A percentile compares a stretch with the other conserved stretches of the same genome.
These are phyloP conservation scores for Listronotus bonariensis DNA, from an alignment of 1,140 invertebrate species.

Conservation along the genomic window DNA sequence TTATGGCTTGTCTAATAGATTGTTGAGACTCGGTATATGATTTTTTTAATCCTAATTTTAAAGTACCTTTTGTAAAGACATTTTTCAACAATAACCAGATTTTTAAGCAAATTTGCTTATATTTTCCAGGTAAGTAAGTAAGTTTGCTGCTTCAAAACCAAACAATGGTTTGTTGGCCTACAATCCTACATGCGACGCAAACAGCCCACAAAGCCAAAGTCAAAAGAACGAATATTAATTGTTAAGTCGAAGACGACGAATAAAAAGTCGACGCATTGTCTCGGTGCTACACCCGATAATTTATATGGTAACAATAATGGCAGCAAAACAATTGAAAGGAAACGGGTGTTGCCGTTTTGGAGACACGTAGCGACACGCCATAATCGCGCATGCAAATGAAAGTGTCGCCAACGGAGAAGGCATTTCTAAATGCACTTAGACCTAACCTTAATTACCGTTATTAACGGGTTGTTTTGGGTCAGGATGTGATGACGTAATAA, in stretches of 20 bases:
- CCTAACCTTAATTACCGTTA: too few relatives aligned
- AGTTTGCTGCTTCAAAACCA: too few relatives aligned
- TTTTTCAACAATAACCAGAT: too few relatives aligned
- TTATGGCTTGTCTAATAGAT: too few relatives aligned
- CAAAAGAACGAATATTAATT: slow-evolving; percentile 35
- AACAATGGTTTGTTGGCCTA: slow-evolving; percentile 21
- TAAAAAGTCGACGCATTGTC: slow-evolving; percentile 33
- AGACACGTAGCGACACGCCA: slow-evolving; percentile 32
- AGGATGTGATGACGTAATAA: too few relatives aligned
- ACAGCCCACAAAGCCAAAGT: slow-evolving; percentile 1
- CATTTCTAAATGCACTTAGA: too few relatives aligned
- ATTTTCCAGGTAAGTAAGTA: not conserved
- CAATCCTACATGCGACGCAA: slow-evolving; percentile 15
- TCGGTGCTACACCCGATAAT: slow-evolving; percentile 32
- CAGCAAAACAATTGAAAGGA: slow-evolving; percentile 35
- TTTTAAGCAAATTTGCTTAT: too few relatives aligned
- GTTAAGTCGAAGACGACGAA: slow-evolving; percentile 34
- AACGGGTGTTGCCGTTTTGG: slow-evolving; percentile 37
- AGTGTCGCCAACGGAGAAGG: not conserved
- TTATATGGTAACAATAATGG: slow-evolving; percentile 39
- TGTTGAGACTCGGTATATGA: too few relatives aligned
- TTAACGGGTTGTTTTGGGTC: too few relatives aligned
- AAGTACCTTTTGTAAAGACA: too few relatives aligned
- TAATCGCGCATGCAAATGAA: slow-evolving; percentile 27
- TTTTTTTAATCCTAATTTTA: too few relatives aligned